Percentiles rank a stretch among this genome's conserved stretches.
Evolutionary conservation across 2,797 vertebrate genomes (phyloP).

Genomic region (Cynodonichthys magdalenae): DNA sequence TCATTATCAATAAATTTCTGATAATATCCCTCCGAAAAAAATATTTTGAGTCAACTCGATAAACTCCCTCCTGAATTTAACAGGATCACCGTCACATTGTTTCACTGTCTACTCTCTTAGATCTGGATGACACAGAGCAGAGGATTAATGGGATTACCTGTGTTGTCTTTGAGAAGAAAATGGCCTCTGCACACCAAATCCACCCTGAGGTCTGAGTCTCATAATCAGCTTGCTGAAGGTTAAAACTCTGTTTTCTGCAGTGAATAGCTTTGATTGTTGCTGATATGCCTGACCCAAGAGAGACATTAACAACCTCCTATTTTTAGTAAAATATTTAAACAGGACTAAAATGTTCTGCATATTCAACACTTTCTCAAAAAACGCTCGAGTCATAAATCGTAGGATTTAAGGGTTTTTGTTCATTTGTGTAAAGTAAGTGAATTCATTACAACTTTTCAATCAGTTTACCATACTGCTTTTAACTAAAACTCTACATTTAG

Average conservation of each 20-base stretch:
- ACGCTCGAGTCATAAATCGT: too few relatives aligned
- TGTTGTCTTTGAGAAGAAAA: slow-evolving; percentile 33
- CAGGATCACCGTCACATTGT: slow-evolving; percentile 53
- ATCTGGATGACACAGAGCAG: slow-evolving; percentile 41
- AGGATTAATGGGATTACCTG: slow-evolving; percentile 56
- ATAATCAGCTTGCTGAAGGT: slow-evolving; percentile 29
- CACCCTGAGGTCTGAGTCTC: slow-evolving; percentile 39
- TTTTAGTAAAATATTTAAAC: neutral
- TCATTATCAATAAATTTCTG: too few relatives aligned
- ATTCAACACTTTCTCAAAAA: too few relatives aligned
- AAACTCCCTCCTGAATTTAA: slow-evolving; percentile 55
- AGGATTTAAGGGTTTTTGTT: too few relatives aligned
- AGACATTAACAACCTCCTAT: neutral
- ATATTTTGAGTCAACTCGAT: slow-evolving; percentile 44
- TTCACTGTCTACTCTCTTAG: slow-evolving; percentile 45
- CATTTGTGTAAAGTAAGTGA: too few relatives aligned
- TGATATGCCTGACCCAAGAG: neutral
- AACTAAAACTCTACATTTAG: too few relatives aligned
- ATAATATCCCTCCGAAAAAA: neutral
- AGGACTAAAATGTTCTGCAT: too few relatives aligned
- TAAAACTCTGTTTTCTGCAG: slow-evolving; percentile 14
- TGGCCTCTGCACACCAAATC: slow-evolving; percentile 42
- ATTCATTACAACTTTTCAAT: too few relatives aligned
- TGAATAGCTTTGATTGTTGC: slow-evolving; percentile 8
- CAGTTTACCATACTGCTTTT: too few relatives aligned